Evolutionary conservation across 2,113 vertebrate genomes (phyloP).

Genomic region (Barbus barbus): DNA sequence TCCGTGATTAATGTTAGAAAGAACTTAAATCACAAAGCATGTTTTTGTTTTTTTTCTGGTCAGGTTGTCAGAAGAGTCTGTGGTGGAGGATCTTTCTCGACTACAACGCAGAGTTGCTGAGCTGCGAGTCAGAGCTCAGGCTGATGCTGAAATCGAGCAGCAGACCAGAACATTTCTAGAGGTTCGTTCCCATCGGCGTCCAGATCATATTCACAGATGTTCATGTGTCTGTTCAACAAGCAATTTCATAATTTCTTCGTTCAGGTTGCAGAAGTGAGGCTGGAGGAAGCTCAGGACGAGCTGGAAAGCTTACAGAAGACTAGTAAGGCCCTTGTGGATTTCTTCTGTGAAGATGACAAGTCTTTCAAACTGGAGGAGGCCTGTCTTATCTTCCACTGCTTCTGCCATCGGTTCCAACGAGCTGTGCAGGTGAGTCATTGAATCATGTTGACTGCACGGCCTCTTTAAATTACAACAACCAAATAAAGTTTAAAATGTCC

Average conservation of each 20-base stretch:
- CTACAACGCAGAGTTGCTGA: constrained; percentile 70
- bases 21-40: too few species aligned
- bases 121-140: constrained; percentile 65
- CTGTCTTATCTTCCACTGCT: constrained; percentile 73
- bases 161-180: constrained; percentile 73
- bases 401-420: constrained; percentile 77
- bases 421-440: constrained; percentile 76
- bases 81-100: constrained; percentile 75
- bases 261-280: constrained; percentile 72
- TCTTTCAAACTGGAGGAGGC: constrained; percentile 78
- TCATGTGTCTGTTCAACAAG: too few species aligned
- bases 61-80: constrained; percentile 76
- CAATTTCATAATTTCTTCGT: not conserved
- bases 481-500: not conserved
- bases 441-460: not conserved
- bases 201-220: too few species aligned
- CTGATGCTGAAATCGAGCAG: constrained; percentile 69
- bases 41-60: not conserved
- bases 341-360: constrained; percentile 79
- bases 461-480: not conserved
- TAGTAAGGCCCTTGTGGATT: constrained; percentile 76
- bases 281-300: constrained; percentile 73
- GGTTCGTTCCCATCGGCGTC: constrained; percentile 56
- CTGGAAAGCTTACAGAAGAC: constrained; percentile 73
- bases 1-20: not conserved